Evolutionary conservation across 2,888 invertebrate genomes (phyloP).

Genomic region (Chironomus tentans): DNA sequence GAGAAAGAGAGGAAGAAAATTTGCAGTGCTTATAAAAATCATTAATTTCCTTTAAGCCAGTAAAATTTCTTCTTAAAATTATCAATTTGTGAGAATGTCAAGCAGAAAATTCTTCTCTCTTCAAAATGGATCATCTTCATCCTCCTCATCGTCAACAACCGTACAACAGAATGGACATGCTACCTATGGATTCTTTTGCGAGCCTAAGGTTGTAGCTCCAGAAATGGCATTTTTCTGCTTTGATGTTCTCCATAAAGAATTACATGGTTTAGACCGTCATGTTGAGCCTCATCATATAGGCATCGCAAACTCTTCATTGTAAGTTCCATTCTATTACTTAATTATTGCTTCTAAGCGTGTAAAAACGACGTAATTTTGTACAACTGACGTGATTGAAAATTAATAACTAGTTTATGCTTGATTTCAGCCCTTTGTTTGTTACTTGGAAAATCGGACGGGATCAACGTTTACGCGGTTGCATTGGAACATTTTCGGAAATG

Average conservation of each 20-base stretch:
- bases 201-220: constrained; percentile 59
- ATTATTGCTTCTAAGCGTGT: too few relatives aligned
- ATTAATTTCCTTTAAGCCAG: too few relatives aligned
- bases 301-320: constrained; percentile 89
- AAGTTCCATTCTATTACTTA: constrained; percentile 51
- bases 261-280: constrained; percentile 87
- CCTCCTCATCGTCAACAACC: too few relatives aligned
- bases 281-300: constrained; percentile 62
- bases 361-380: constrained; percentile 2
- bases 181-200: background rate
- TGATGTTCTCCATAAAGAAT: constrained; percentile 91
- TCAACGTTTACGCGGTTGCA: constrained; percentile 91
- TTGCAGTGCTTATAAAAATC: background rate
- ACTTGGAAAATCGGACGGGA: constrained; percentile 99
- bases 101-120: constrained; percentile 14
- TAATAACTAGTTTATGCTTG: background rate
- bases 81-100: constrained; percentile 1
- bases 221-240: constrained; percentile 99
- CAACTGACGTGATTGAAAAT: background rate
- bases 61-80: background rate
- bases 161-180: background rate
- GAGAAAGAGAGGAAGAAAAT: background rate
- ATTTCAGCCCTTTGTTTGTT: constrained; percentile 89
- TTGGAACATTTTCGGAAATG: constrained; percentile 97
- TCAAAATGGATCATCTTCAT: constrained; percentile 15